Base-by-base conservation (phyloP, 2,888 invertebrate genomes). In the Oxystoma pomonae region DNA sequence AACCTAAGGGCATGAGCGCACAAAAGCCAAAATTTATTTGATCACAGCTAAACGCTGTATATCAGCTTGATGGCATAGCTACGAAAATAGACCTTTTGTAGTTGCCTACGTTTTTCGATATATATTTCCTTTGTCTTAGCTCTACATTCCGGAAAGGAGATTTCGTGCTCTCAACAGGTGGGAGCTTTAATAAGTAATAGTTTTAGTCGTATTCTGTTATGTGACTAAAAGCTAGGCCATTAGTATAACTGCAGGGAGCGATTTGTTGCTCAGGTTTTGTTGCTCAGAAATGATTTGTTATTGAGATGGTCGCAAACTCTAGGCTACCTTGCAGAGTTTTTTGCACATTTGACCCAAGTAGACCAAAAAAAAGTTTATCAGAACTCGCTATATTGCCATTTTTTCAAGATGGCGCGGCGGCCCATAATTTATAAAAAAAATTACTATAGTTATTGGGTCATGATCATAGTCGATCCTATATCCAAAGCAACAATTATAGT, bases 21-120 rank as follows among this genome's bases (percentile, higher is more conserved):
- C 58, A 64, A 64, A 57, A 58, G 58, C 57, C 58, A 51, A 62
- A 62, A 62, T 65, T 65, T 65, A 65, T 57, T 62, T 62, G 55
- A 61, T 55, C 57, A 35, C 35, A 35, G 35, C 35, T 35, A 7
- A 12, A 12, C 12, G 35, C 35, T 35, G 12, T 35, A 35, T 35
- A 35, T 35, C 35, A 35, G 35, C 35, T 35, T 35, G 35, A 35
- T 7, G 35, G 35, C 35, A 35, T 35, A 35, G 35, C 35, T 7
- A 35, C 35, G 3, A 3, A 12, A 35, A 35, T 35, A 35, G 35
- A 35, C 12, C 35, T 35, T 35, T 35, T 35, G 35, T 12, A 35
- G 12, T 35, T 35, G 35, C 3, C 35, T 35, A 35, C 3, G 3
- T 35, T 35, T 35, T 35, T 12, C 35, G 35, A 35, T 12, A 35